Evolutionary conservation across 2,797 vertebrate genomes (phyloP), one percentile per base, ranked within the genome.

Genomic region (Harpagifer antarcticus): DNA sequence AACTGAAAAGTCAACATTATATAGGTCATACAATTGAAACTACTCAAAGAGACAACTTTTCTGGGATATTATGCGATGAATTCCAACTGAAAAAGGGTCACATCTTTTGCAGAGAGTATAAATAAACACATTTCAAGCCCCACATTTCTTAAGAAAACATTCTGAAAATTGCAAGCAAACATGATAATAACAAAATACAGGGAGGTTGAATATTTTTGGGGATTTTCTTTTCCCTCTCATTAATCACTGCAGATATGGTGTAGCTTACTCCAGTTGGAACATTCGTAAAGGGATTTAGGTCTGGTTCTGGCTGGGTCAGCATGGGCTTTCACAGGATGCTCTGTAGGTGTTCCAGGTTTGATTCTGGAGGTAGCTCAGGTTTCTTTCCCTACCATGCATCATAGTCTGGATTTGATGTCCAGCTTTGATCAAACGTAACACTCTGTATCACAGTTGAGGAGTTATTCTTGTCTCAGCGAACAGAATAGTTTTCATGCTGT

Each of bases 141-240:
- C 5, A 57, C 16, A 4, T 65, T 37, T 27, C 6, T 52, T 3
- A 1, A 55, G 20, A 37, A 2, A 17, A 57, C 37, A 20, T 10
- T 13, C 23, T 5, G 33, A 11, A n/a, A 50, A 64, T 44, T 33
- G 15, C 17, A 63, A 16, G 2, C 42, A 68, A 9, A n/a, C 9
- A 37, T 37, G 33, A 37, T 37, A 37, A 43, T 53, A 57, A 10
- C 17, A 33, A 23, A 72, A 62, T 17, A 37, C 13, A 68, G 7
- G 9, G 37, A 50, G 5, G 37, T 5, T 52, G 49, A 72, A 49
- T 12, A 55, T 55, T 63, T 27, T 19, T 49, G 19, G 31, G 40
- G 56, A 72, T 67, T 72, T 68, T 3, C 1, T 59, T 74, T 52
- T 33, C 6, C 44, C 11, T 53, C 14, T 31, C 7, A 37, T 54